A percentile compares a stretch with the other conserved stretches of the same genome.
Evolutionary conservation across 2,797 vertebrate species (phyloP).

Genomic region (Amphiprion clarkii): DNA sequence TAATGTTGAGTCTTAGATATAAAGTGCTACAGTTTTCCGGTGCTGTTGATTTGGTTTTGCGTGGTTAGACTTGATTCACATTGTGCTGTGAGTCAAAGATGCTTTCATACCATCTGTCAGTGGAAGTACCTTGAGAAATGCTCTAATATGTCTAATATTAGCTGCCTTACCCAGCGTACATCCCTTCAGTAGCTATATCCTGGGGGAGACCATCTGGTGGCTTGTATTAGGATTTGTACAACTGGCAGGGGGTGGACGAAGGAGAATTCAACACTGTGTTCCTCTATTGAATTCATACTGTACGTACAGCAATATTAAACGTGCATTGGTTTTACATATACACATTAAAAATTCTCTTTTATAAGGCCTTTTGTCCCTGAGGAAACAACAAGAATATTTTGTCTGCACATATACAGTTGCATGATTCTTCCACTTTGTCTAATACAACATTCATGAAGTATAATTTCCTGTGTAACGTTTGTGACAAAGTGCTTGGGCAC

Average conservation of each 20-base stretch:
- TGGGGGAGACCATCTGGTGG: conserved; percentile 81
- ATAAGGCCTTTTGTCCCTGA: not conserved
- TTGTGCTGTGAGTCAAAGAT: conserved; percentile 61
- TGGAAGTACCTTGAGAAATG: conserved; percentile 71
- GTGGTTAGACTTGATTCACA: conserved; percentile 27
- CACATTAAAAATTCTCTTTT: not conserved
- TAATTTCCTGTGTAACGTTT: too few relatives aligned
- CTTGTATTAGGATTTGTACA: conserved; percentile 52
- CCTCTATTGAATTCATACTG: conserved; percentile 11
- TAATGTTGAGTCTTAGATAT: not conserved
- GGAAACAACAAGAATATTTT: not conserved
- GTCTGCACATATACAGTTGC: not conserved
- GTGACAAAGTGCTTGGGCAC: too few relatives aligned
- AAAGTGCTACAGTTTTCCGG: not conserved
- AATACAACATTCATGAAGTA: too few relatives aligned
- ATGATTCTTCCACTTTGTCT: too few relatives aligned
- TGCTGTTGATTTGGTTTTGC: not conserved
- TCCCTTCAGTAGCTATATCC: conserved; percentile 73
- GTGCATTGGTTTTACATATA: not conserved
- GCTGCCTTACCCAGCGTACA: conserved; percentile 64
- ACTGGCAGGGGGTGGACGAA: conserved; percentile 7
- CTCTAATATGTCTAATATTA: conserved; percentile 80
- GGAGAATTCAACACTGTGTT: not conserved
- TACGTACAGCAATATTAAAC: not conserved
- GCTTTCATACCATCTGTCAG: conserved; percentile 72